These are phyloP conservation scores for Seira sanloemensis DNA, from an alignment of 2,888 invertebrate species.

Conservation along the genomic window DNA sequence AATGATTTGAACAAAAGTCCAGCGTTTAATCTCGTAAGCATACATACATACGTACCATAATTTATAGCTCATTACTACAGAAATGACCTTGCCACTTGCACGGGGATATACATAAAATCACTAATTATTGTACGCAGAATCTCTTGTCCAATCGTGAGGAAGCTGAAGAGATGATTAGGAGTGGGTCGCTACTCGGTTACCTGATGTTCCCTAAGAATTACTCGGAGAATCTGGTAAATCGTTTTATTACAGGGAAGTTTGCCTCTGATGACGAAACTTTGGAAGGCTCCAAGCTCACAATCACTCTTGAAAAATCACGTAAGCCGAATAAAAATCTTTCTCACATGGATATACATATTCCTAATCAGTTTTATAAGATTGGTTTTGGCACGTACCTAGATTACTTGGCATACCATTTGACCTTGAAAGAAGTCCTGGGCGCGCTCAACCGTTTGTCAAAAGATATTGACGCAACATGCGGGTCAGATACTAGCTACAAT, in stretches of 20 bases:
- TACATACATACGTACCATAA: background rate
- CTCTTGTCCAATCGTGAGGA: background rate
- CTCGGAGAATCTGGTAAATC: constrained; percentile 42
- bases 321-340: background rate
- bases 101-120: no score
- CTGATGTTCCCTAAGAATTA: constrained; percentile 43
- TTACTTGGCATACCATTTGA: constrained; percentile 50
- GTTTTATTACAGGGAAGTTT: constrained; percentile 45
- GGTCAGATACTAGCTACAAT: constrained; percentile 21
- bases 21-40: constrained; percentile 31
- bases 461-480: constrained; percentile 23
- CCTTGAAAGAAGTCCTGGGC: constrained; percentile 29
- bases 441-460: constrained; percentile 22
- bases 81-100: no score
- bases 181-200: constrained; percentile 43
- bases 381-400: no score
- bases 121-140: no score
- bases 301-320: constrained; percentile 53
- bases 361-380: no score
- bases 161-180: constrained; percentile 19
- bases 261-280: constrained; percentile 41
- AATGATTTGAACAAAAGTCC: constrained; percentile 22
- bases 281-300: constrained; percentile 33
- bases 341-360: no score
- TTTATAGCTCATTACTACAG: no score